Conservation (phyloP, 1,140 invertebrate species). For the Diplogasteroides magnus region DNA sequence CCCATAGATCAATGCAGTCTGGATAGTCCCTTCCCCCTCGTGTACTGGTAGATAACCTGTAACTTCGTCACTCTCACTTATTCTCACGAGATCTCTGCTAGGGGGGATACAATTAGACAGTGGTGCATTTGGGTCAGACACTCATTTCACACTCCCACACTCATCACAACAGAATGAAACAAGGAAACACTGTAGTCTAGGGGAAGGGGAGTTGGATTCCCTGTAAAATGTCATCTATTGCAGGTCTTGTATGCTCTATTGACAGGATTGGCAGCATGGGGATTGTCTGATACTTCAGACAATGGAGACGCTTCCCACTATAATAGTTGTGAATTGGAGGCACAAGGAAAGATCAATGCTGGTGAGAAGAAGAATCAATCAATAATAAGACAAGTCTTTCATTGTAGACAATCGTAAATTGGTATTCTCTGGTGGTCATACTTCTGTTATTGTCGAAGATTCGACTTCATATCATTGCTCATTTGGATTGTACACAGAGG, state of each 20-base stretch:
- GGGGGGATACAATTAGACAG: constrained; percentile 3
- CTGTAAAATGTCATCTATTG: too few relatives aligned
- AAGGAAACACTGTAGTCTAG: too few relatives aligned
- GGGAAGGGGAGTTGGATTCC: too few relatives aligned
- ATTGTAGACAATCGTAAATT: constrained; percentile 52
- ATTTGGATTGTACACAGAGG: constrained; percentile 52
- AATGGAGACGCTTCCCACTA: constrained; percentile 49
- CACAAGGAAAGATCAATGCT: constrained; percentile 46
- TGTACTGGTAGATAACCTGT: too few relatives aligned
- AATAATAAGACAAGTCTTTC: too few relatives aligned
- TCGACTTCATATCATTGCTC: constrained; percentile 54
- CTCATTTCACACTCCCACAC: too few relatives aligned
- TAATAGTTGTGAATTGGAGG: constrained; percentile 46
- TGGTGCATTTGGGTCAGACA: constrained; percentile 1
- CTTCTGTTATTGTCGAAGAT: constrained; percentile 48
- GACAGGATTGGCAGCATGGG: constrained; percentile 37
- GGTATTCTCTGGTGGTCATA: constrained; percentile 40
- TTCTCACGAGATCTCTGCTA: background rate
- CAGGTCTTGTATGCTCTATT: constrained; percentile 49
- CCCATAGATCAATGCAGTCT: too few relatives aligned
- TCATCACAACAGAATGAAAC: too few relatives aligned
- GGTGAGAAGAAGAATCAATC: too few relatives aligned
- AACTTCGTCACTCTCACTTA: constrained; percentile 3
- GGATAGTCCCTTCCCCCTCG: too few relatives aligned
- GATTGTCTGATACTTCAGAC: constrained; percentile 42